phyloP scores from a whole-genome alignment of 1,140 invertebrate species.

The Drosophila malerkotliana region DNA sequence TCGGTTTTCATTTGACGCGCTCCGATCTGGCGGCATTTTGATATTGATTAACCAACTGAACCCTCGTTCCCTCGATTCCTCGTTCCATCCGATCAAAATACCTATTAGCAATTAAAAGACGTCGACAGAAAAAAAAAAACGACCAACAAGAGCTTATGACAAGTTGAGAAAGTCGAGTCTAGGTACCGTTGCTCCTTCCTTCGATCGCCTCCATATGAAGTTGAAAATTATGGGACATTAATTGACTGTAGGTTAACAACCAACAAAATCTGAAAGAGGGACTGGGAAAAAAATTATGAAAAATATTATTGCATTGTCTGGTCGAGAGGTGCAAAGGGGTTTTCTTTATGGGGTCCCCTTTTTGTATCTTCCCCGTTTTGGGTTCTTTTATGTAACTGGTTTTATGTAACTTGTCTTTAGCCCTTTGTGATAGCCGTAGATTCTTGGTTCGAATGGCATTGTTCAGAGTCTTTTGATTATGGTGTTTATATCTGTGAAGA shows the following conservation, averaged over 20 bases:
- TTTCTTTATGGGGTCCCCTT: slow-evolving; percentile 40
- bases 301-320: slow-evolving; percentile 80
- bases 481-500: slow-evolving; percentile 23
- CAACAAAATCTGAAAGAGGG: slow-evolving; percentile 20
- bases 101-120: slow-evolving; percentile 75
- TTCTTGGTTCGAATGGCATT: slow-evolving; percentile 32
- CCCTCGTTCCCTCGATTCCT: slow-evolving; percentile 13
- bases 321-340: slow-evolving; percentile 41
- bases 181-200: slow-evolving; percentile 34
- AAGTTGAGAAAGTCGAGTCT: slow-evolving; percentile 53
- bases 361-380: slow-evolving; percentile 25
- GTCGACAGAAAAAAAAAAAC: slow-evolving; percentile 3
- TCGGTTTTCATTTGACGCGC: slow-evolving; percentile 80
- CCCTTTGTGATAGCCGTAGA: slow-evolving; percentile 29
- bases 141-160: slow-evolving; percentile 49
- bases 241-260: slow-evolving; percentile 67
- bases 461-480: slow-evolving; percentile 35
- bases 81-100: slow-evolving; percentile 68
- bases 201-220: slow-evolving; percentile 43
- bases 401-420: slow-evolving; percentile 62
- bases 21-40: slow-evolving; percentile 52
- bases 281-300: slow-evolving; percentile 70
- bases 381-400: slow-evolving; percentile 71
- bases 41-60: slow-evolving; percentile 54
- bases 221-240: slow-evolving; percentile 77